Conservation (phyloP, 2,888 invertebrate species). For the Prosapia bicincta region DNA sequence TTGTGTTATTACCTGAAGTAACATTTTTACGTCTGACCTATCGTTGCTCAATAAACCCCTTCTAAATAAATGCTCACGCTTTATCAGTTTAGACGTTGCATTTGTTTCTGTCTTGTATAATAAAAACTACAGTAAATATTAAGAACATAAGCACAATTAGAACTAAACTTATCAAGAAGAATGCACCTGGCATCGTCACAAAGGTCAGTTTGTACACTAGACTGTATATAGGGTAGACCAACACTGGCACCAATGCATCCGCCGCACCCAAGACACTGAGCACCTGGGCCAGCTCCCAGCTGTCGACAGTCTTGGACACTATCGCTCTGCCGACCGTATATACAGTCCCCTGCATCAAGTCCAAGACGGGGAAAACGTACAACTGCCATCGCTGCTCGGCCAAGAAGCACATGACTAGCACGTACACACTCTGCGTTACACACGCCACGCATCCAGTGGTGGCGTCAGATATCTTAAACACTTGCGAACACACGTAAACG, state of each 20-base stretch:
- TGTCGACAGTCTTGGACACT: constrained; percentile 29
- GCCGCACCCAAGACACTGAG: constrained; percentile 23
- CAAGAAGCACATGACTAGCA: constrained; percentile 22
- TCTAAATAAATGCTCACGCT: too few relatives aligned
- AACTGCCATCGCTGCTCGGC: constrained; percentile 30
- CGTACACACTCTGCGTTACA: constrained; percentile 25
- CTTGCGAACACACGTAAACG: constrained; percentile 25
- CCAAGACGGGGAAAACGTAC: constrained; percentile 26
- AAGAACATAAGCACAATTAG: too few relatives aligned
- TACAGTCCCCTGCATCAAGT: constrained; percentile 29
- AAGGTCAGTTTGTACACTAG: constrained; percentile 30
- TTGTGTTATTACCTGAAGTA: too few relatives aligned
- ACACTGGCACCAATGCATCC: constrained; percentile 31
- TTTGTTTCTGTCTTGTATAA: too few relatives aligned
- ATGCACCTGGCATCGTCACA: constrained; percentile 27
- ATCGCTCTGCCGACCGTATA: constrained; percentile 25
- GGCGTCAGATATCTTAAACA: constrained; percentile 28
- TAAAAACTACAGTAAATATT: too few relatives aligned
- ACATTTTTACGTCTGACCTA: too few relatives aligned
- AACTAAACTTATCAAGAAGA: constrained; percentile 31
- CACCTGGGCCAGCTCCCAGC: constrained; percentile 28
- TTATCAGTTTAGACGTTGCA: too few relatives aligned
- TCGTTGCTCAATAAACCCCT: too few relatives aligned
- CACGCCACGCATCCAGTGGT: constrained; percentile 29
- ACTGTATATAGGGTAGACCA: constrained; percentile 32